Evolutionary conservation across 2,113 vertebrate genomes (phyloP).

Genomic region (Pomatorhinus ruficollis): DNA sequence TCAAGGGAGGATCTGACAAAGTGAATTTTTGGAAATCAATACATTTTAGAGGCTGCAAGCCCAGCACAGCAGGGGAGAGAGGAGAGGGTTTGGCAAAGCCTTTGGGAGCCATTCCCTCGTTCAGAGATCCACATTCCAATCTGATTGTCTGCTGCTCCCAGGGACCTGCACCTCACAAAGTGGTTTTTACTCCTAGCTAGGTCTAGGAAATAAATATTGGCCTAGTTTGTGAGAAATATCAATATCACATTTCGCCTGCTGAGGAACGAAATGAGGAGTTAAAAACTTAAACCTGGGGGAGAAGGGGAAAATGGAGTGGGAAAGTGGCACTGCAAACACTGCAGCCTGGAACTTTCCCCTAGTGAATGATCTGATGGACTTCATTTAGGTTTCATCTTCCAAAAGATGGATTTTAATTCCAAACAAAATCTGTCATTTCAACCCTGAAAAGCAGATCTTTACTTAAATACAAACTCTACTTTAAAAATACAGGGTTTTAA

Average conservation of each 20-base stretch:
- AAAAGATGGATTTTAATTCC: not conserved
- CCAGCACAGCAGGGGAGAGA: not conserved
- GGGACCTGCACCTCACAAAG: not conserved
- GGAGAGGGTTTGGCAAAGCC: not conserved
- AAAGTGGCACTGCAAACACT: not conserved
- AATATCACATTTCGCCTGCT: not conserved
- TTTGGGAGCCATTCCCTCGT: not conserved
- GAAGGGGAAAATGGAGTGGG: not conserved
- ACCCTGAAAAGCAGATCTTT: not conserved
- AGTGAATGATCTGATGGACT: not conserved
- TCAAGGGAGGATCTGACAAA: not conserved
- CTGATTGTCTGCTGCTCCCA: not conserved
- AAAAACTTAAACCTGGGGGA: not conserved
- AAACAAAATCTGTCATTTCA: not conserved
- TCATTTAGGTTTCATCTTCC: not conserved
- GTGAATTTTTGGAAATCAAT: not conserved
- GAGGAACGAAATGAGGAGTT: not conserved
- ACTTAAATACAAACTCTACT: not conserved
- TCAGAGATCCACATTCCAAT: not conserved
- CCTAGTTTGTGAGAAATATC: not conserved
- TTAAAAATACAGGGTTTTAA: not conserved
- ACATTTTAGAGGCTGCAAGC: not conserved
- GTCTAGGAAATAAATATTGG: not conserved
- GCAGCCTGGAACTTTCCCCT: not conserved
- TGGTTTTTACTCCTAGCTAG: not conserved